Percentiles rank a stretch among this genome's conserved stretches.
phyloP scores from a whole-genome alignment of 2,797 vertebrate genomes.

The Brachymystax lenok region DNA sequence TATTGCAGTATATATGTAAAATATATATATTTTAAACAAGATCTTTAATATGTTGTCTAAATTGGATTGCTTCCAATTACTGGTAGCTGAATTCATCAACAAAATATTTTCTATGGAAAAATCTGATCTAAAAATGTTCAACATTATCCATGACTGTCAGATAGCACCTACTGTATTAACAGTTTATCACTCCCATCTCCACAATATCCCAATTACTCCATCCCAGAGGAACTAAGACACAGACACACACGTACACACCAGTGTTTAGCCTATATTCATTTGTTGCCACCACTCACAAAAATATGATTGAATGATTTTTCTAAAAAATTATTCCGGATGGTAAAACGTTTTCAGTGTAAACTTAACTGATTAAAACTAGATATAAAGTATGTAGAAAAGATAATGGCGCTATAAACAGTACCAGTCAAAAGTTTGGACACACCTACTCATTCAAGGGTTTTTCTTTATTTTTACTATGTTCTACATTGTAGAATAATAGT shows the following conservation, averaged over 20 bases:
- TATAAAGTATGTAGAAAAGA: too few relatives aligned
- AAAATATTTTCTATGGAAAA: not conserved
- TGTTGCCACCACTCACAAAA: too few relatives aligned
- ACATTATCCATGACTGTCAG: not conserved
- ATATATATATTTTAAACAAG: not conserved
- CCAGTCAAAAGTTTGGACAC: too few relatives aligned
- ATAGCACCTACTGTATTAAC: not conserved
- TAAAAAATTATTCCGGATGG: too few relatives aligned
- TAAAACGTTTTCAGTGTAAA: too few relatives aligned
- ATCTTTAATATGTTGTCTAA: not conserved
- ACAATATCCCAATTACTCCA: not conserved
- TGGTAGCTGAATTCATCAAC: not conserved
- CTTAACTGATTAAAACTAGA: too few relatives aligned
- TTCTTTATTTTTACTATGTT: too few relatives aligned
- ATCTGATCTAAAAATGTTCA: not conserved
- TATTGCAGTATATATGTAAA: not conserved
- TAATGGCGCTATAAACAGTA: too few relatives aligned
- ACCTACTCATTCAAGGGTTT: too few relatives aligned
- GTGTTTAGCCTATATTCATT: not conserved
- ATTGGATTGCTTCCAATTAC: not conserved
- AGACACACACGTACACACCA: not conserved
- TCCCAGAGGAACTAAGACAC: not conserved
- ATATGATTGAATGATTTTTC: too few relatives aligned
- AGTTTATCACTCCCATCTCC: not conserved
- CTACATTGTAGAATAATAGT: too few relatives aligned